Evolutionary conservation across 1,140 invertebrate species (phyloP).

Genomic region (Gryllus bimaculatus): DNA sequence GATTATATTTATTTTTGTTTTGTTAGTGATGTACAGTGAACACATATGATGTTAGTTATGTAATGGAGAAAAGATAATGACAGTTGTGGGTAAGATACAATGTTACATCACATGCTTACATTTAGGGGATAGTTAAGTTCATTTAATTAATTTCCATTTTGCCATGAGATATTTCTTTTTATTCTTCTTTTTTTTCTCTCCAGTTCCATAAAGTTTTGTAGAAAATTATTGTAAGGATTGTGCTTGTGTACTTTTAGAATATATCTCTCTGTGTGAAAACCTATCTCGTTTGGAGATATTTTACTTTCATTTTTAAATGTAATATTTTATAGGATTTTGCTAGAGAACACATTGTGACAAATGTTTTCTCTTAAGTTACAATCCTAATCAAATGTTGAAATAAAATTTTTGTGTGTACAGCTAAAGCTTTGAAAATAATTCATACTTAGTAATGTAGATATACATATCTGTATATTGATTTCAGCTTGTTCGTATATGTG

Average conservation of each 20-base stretch:
- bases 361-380: not conserved
- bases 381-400: not conserved
- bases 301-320: not conserved
- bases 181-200: not conserved
- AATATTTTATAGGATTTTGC: not conserved
- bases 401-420: not conserved
- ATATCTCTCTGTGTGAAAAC: not conserved
- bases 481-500: not conserved
- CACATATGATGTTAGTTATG: no score
- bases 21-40: no score
- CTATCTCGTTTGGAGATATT: not conserved
- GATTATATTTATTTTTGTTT: no score
- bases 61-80: no score
- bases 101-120: no score
- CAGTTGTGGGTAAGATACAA: no score
- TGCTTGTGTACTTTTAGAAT: not conserved
- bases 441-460: slow-evolving; percentile 1
- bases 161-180: no score
- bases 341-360: not conserved
- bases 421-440: not conserved
- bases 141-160: no score
- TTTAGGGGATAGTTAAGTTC: no score
- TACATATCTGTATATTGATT: not conserved
- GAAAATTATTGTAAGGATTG: not conserved
- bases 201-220: not conserved